A percentile compares a stretch with the other conserved stretches of the same genome.
These are phyloP conservation scores for Leptinotarsa tumamoca DNA, from an alignment of 2,888 invertebrate genomes.

Conservation along the genomic window DNA sequence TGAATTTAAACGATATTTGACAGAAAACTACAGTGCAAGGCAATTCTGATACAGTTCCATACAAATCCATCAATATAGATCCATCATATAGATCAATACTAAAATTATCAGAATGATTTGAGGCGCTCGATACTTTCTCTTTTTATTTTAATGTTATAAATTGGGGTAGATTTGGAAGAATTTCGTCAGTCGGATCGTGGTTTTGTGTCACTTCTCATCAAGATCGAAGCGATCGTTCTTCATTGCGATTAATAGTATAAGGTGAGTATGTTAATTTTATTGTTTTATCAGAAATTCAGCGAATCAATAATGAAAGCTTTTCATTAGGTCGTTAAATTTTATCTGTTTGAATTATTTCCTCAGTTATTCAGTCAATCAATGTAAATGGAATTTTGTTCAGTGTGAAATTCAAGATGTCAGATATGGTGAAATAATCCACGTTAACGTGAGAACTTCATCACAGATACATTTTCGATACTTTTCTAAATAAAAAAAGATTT, in stretches of 20 bases:
- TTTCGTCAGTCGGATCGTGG: not conserved
- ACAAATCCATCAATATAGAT: constrained; percentile 12
- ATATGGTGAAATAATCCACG: no score
- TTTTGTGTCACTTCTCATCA: constrained; percentile 14
- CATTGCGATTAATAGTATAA: not conserved
- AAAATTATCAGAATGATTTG: not conserved
- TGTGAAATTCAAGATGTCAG: no score
- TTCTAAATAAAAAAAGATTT: no score
- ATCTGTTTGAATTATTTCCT: not conserved
- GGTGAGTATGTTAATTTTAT: constrained; percentile 12
- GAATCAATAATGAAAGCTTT: not conserved
- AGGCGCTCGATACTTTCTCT: not conserved
- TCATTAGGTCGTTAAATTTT: not conserved
- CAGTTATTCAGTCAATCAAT: not conserved
- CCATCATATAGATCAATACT: constrained; percentile 6
- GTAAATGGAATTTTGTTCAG: not conserved
- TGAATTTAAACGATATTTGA: constrained; percentile 8
- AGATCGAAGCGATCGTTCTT: not conserved
- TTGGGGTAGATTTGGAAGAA: constrained; percentile 5
- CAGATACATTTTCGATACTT: no score
- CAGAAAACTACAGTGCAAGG: not conserved
- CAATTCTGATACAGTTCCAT: constrained; percentile 7
- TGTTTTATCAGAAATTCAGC: not conserved
- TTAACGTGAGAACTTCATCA: no score
- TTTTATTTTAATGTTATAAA: constrained; percentile 16